phyloP scores from a whole-genome alignment of 2,113 vertebrate species.

The Bothrops jararaca region DNA sequence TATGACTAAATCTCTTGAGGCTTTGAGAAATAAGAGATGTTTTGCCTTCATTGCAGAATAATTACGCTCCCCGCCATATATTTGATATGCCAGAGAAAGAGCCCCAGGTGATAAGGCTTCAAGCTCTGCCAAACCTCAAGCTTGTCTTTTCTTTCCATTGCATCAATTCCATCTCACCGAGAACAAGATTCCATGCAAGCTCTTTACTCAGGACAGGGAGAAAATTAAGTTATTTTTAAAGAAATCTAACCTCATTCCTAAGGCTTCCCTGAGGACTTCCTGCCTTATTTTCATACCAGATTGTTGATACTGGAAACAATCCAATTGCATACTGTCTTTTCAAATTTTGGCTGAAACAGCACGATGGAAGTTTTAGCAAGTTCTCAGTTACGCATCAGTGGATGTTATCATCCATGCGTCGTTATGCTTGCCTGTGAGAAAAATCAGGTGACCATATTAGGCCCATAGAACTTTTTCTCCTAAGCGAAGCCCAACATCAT shows the following conservation, averaged over 20 bases:
- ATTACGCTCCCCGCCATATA: background rate
- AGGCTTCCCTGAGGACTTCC: background rate
- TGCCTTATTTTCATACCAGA: background rate
- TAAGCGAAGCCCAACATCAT: background rate
- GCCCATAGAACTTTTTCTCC: background rate
- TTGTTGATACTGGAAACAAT: background rate
- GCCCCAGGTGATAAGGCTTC: background rate
- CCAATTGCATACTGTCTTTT: background rate
- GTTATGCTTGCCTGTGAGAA: background rate
- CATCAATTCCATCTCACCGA: background rate
- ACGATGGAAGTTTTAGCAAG: background rate
- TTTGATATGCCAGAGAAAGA: background rate
- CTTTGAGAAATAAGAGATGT: background rate
- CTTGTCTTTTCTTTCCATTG: background rate
- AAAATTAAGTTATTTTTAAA: background rate
- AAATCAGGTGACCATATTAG: background rate
- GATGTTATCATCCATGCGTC: background rate
- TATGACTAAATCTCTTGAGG: background rate
- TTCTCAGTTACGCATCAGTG: background rate
- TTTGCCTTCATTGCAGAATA: background rate
- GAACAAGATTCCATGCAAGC: background rate
- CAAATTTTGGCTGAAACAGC: background rate
- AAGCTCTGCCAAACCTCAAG: background rate
- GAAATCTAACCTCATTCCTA: background rate
- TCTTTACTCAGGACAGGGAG: background rate